Conservation (phyloP, 2,888 invertebrate species). For the Podabrus alpinus region DNA sequence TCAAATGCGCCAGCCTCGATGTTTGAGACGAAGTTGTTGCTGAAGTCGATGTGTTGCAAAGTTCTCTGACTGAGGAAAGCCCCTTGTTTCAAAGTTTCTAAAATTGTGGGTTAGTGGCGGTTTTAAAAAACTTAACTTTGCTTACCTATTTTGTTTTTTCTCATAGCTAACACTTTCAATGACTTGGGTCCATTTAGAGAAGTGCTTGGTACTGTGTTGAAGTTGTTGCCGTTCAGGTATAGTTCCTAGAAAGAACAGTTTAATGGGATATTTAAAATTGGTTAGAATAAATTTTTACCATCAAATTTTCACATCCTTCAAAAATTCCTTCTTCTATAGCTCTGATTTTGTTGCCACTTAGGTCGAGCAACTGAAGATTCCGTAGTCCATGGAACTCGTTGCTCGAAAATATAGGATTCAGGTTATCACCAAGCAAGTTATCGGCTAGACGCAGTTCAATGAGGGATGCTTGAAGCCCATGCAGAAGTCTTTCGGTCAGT, state of each 20-base stretch:
- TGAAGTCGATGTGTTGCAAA: constrained; percentile 77
- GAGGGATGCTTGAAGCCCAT: constrained; percentile 68
- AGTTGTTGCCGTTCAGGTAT: constrained; percentile 78
- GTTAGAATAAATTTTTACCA: constrained; percentile 56
- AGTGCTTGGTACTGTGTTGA: constrained; percentile 74
- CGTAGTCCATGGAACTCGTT: constrained; percentile 80
- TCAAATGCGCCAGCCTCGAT: constrained; percentile 79
- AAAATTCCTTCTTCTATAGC: constrained; percentile 85
- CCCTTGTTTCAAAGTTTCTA: constrained; percentile 69
- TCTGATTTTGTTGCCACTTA: constrained; percentile 80
- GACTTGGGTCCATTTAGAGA: constrained; percentile 81
- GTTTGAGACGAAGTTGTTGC: constrained; percentile 73
- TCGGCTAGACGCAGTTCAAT: constrained; percentile 74
- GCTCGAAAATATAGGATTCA: constrained; percentile 89
- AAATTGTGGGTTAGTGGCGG: constrained; percentile 42
- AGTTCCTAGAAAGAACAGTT: constrained; percentile 65
- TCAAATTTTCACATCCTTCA: constrained; percentile 78
- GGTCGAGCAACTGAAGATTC: constrained; percentile 73
- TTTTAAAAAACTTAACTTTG: constrained; percentile 4
- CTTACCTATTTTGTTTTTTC: constrained; percentile 81
- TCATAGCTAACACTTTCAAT: constrained; percentile 73
- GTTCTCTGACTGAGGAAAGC: constrained; percentile 72
- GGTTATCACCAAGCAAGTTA: constrained; percentile 85
- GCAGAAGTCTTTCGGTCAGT: constrained; percentile 75
- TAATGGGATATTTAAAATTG: background rate